Conservation (phyloP, 2,888 invertebrate genomes). For the Tenodera sinensis region DNA sequence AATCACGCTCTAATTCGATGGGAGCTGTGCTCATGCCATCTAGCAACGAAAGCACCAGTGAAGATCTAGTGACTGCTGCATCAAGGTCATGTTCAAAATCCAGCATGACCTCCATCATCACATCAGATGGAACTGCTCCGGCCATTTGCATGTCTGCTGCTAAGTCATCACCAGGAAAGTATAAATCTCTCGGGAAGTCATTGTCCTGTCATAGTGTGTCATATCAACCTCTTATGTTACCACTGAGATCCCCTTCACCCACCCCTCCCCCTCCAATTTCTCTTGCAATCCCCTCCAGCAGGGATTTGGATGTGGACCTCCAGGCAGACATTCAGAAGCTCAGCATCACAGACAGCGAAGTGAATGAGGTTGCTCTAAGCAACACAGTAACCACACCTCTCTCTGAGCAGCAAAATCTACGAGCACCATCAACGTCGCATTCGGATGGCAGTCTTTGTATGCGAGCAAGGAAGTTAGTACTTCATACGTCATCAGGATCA, state of each 20-base stretch:
- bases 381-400: not conserved
- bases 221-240: not conserved
- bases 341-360: constrained; percentile 1
- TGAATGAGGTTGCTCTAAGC: constrained; percentile 1
- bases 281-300: not conserved
- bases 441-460: constrained; percentile 21
- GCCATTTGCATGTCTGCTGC: not conserved
- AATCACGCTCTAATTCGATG: constrained; percentile 68
- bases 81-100: not conserved
- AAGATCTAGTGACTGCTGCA: not conserved
- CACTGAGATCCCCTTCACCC: not conserved
- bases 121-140: not conserved
- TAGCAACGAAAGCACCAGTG: not conserved
- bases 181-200: not conserved
- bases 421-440: constrained; percentile 14
- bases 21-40: constrained; percentile 42
- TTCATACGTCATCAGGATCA: not conserved
- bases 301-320: not conserved
- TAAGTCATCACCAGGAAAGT: not conserved
- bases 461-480: constrained; percentile 14
- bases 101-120: not conserved
- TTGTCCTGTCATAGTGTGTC: not conserved
- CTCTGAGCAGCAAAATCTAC: not conserved
- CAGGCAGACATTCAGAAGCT: not conserved
- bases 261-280: not conserved